These are phyloP conservation scores for Ellobius talpinus DNA, from an alignment of 2,113 vertebrate species.

Conservation along the genomic window DNA sequence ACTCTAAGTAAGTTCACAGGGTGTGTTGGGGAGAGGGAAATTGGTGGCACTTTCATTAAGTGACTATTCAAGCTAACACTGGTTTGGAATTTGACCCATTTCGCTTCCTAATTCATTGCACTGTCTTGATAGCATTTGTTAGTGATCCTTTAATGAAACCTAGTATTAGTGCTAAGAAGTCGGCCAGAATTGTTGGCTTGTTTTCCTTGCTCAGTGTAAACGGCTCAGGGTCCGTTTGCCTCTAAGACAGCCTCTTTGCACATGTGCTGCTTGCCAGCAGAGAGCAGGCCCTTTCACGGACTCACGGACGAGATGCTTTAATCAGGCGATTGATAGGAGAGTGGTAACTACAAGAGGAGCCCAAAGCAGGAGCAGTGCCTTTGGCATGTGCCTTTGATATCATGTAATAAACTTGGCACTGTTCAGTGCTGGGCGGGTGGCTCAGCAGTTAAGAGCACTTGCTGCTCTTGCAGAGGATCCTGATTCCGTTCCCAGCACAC, in stretches of 20 bases:
- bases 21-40: not conserved
- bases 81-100: slow-evolving; percentile 27
- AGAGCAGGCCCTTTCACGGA: not conserved
- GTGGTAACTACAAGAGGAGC: not conserved
- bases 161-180: not conserved
- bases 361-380: not conserved
- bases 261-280: not conserved
- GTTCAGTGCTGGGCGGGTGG: not conserved
- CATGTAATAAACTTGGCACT: not conserved
- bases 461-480: not conserved
- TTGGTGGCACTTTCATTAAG: slow-evolving; percentile 38
- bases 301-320: not conserved
- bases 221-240: not conserved
- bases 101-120: slow-evolving; percentile 41
- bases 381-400: not conserved
- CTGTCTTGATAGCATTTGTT: slow-evolving; percentile 37
- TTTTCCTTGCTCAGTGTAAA: slow-evolving; percentile 3
- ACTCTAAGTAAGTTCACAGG: slow-evolving; percentile 11
- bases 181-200: not conserved
- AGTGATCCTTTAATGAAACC: slow-evolving; percentile 9
- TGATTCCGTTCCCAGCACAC: not conserved
- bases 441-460: not conserved
- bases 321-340: not conserved
- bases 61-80: slow-evolving; percentile 31
- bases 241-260: not conserved